Evolutionary conservation across 2,113 vertebrate genomes (phyloP).

Genomic region (Hyperoodon ampullatus): DNA sequence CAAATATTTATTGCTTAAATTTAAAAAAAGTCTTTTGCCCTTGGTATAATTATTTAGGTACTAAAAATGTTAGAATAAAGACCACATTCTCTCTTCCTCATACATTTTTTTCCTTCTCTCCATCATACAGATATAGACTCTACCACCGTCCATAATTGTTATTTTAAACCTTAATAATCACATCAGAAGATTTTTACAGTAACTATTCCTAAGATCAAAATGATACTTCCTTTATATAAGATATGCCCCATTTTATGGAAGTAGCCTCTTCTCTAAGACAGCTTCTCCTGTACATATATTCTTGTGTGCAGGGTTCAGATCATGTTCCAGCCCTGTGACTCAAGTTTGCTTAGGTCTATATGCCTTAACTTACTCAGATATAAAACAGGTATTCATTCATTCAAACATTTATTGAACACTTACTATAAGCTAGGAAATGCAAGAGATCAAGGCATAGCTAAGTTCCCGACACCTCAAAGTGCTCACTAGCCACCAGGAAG

Average conservation of each 20-base stretch:
- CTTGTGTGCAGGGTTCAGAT: not conserved
- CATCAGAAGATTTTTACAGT: not conserved
- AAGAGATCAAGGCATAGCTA: not conserved
- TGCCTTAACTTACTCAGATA: not conserved
- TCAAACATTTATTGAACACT: not conserved
- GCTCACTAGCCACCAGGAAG: not conserved
- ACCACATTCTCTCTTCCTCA: not conserved
- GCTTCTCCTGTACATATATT: not conserved
- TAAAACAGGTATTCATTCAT: not conserved
- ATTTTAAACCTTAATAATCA: not conserved
- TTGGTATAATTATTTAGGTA: constrained; percentile 32
- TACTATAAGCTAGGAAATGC: not conserved
- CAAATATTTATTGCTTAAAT: constrained; percentile 45
- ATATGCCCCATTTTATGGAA: not conserved
- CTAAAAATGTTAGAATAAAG: constrained; percentile 42
- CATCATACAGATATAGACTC: not conserved
- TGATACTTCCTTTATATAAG: not conserved
- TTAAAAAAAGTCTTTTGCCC: not conserved
- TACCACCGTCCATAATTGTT: not conserved
- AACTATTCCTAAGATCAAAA: constrained; percentile 25
- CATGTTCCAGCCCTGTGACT: not conserved
- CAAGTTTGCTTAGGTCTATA: not conserved
- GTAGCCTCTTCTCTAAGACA: not conserved
- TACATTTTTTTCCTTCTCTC: constrained; percentile 21
- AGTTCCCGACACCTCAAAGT: not conserved